phyloP scores from a whole-genome alignment of 2,888 invertebrate species.

The Mechanitis mazaeus region DNA sequence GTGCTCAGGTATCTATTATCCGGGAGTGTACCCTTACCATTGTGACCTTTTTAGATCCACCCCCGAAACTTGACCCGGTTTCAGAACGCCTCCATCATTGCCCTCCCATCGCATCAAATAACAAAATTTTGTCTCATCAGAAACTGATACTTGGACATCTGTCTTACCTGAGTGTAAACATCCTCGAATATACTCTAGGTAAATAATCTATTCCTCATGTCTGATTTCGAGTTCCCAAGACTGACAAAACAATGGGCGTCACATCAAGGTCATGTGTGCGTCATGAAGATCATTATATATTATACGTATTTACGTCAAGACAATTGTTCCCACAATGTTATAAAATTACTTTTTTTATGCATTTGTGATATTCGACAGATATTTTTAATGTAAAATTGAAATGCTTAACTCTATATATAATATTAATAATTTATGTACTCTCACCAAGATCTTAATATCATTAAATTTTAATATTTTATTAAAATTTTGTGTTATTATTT shows the following conservation, averaged over 20 bases:
- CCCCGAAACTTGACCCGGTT: conserved; percentile 72
- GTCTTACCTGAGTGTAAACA: conserved; percentile 37
- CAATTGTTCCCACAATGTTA: conserved; percentile 34
- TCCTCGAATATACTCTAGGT: conserved; percentile 20
- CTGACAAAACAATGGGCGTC: conserved; percentile 62
- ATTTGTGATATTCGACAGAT: conserved; percentile 9
- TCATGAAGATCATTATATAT: conserved; percentile 55
- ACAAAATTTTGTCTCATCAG: conserved; percentile 32
- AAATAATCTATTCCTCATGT: conserved; percentile 17
- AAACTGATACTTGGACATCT: conserved; percentile 58
- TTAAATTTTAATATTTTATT: too few species aligned
- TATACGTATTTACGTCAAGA: conserved; percentile 59
- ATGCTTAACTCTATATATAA: not conserved
- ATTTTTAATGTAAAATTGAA: not conserved
- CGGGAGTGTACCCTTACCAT: conserved; percentile 46
- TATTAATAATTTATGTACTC: too few species aligned
- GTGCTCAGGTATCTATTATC: conserved; percentile 76
- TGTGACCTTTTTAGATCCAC: conserved; percentile 55
- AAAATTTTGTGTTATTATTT: conserved; percentile 5
- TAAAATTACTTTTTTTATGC: conserved; percentile 26
- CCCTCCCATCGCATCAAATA: conserved; percentile 63
- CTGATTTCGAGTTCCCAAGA: conserved; percentile 30
- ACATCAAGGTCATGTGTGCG: conserved; percentile 62
- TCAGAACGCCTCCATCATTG: conserved; percentile 63
- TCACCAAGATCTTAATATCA: too few species aligned